phyloP scores from a whole-genome alignment of 2,888 invertebrate genomes.

The Metellina segmentata region DNA sequence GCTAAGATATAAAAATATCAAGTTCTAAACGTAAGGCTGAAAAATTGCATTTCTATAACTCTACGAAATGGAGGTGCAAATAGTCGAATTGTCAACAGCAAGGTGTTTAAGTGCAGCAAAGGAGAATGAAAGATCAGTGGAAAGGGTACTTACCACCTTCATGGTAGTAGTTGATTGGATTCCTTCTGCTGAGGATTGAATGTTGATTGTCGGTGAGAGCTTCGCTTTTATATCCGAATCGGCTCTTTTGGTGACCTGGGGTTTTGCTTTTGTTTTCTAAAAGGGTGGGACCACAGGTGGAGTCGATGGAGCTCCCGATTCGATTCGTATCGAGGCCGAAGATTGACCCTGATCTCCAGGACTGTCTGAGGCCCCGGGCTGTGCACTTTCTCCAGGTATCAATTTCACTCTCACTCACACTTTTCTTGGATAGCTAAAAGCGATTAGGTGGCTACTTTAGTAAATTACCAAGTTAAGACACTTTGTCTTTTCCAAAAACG shows the following conservation, averaged over 20 bases:
- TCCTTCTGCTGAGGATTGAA: slow-evolving; percentile 54
- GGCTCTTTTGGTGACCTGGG: slow-evolving; percentile 23
- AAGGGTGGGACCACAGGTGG: slow-evolving; percentile 64
- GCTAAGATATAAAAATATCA: too few species aligned
- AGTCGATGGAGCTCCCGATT: slow-evolving; percentile 61
- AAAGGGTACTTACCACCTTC: slow-evolving; percentile 73
- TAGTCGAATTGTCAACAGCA: too few species aligned
- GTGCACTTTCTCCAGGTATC: too few species aligned
- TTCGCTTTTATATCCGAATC: slow-evolving; percentile 51
- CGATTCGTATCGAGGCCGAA: slow-evolving; percentile 66
- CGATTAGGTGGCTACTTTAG: too few species aligned
- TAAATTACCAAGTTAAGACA: too few species aligned
- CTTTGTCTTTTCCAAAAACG: too few species aligned
- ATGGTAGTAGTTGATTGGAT: slow-evolving; percentile 59
- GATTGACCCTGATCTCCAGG: slow-evolving; percentile 71
- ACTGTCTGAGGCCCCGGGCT: slow-evolving; percentile 35
- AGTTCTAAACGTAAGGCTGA: too few species aligned
- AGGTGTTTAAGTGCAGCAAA: not conserved
- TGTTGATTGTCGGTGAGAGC: not conserved
- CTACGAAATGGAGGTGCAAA: too few species aligned
- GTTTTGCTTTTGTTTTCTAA: slow-evolving; percentile 22
- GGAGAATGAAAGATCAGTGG: too few species aligned
- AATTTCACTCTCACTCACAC: too few species aligned
- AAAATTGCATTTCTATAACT: too few species aligned
- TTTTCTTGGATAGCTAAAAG: too few species aligned